Conservation (phyloP, 2,113 vertebrate genomes). For the Crotalus helleri region DNA sequence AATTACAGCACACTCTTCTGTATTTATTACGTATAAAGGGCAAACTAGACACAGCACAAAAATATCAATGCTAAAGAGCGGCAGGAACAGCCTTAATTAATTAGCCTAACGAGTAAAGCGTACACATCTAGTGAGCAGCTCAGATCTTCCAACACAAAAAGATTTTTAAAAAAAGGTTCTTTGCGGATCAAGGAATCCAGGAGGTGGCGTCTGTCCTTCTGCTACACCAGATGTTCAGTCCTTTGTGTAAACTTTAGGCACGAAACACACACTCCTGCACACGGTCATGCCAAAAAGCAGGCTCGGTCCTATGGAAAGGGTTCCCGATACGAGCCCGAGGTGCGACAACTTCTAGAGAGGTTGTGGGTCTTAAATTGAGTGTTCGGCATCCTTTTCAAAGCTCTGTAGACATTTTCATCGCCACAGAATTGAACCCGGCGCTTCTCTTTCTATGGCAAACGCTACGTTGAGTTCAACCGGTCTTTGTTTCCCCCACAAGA, state of each 20-base stretch:
- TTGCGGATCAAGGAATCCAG: neutral
- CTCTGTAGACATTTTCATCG: no score
- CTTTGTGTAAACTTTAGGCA: neutral
- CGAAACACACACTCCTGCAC: neutral
- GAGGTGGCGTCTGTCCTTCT: accelerated
- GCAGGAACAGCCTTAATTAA: no score
- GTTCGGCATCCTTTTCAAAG: neutral
- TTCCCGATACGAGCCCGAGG: no score
- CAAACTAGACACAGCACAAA: accelerated
- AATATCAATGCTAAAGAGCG: neutral
- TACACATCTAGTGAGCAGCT: no score
- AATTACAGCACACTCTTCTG: accelerated
- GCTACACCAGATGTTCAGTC: neutral
- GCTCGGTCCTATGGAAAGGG: neutral
- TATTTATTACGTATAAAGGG: conserved; percentile 43
- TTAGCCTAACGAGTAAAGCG: no score
- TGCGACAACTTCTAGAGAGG: no score
- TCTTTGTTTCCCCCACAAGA: neutral
- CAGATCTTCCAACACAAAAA: neutral
- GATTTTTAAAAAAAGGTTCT: neutral
- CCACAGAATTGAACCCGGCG: neutral
- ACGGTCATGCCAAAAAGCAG: neutral
- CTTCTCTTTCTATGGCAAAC: neutral
- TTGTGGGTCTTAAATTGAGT: neutral
- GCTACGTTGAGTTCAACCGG: neutral